These are phyloP conservation scores for Conopomorpha cramerella DNA, from an alignment of 1,140 invertebrate genomes.

Conservation along the genomic window DNA sequence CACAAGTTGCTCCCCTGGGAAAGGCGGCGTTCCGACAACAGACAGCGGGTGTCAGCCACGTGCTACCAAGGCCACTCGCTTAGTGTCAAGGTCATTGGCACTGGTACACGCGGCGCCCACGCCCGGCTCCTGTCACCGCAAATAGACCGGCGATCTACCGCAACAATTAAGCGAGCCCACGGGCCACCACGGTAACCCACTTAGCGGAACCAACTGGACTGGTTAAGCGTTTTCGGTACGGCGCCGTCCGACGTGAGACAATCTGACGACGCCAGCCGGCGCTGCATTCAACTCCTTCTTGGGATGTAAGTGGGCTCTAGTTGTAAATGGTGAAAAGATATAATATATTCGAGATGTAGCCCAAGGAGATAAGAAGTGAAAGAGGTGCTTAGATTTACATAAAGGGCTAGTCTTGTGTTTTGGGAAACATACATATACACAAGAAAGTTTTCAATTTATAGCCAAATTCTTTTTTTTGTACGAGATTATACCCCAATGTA, in stretches of 20 bases:
- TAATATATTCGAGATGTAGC: too few relatives aligned
- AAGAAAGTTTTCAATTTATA: too few relatives aligned
- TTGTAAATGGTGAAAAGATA: too few relatives aligned
- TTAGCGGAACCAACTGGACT: too few relatives aligned
- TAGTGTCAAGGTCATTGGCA: constrained; percentile 61
- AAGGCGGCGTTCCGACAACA: constrained; percentile 58
- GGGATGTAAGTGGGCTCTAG: too few relatives aligned
- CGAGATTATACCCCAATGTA: too few relatives aligned
- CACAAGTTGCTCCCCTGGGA: constrained; percentile 52
- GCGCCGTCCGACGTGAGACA: background rate
- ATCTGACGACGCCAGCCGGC: background rate
- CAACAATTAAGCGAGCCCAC: constrained; percentile 15
- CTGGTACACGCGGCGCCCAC: constrained; percentile 56
- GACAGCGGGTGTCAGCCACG: constrained; percentile 60
- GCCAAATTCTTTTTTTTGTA: too few relatives aligned
- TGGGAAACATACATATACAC: too few relatives aligned
- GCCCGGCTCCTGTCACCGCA: constrained; percentile 55
- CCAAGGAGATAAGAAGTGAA: too few relatives aligned
- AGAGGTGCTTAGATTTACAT: too few relatives aligned
- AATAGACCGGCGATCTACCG: constrained; percentile 51
- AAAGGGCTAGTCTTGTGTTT: too few relatives aligned
- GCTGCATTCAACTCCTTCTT: background rate
- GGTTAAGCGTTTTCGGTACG: background rate
- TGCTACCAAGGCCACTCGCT: constrained; percentile 60
- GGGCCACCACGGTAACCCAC: background rate